Conservation (phyloP, 2,797 vertebrate genomes). For the Gephyroberyx darwinii region DNA sequence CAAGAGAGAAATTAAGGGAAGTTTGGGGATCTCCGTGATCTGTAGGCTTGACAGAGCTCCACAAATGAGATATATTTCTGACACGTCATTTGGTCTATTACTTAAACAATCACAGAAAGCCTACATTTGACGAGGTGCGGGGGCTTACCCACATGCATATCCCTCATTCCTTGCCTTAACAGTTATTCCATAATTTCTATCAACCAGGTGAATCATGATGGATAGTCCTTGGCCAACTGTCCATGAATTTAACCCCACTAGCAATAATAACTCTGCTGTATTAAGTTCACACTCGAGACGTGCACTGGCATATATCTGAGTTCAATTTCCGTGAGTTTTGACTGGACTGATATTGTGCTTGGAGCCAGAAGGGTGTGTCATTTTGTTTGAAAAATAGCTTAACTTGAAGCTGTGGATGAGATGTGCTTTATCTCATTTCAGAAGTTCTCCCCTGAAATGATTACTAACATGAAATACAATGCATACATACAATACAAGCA, state of each 20-base stretch:
- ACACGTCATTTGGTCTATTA: slow-evolving; percentile 49
- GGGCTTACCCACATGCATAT: slow-evolving; percentile 17
- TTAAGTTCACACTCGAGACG: slow-evolving; percentile 37
- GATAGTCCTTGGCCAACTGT: slow-evolving; percentile 36
- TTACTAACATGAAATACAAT: too few species aligned
- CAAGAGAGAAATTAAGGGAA: slow-evolving; percentile 47
- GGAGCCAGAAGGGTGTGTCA: slow-evolving; percentile 5
- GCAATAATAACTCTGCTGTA: slow-evolving; percentile 33
- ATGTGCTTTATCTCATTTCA: slow-evolving; percentile 1
- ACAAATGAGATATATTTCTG: slow-evolving; percentile 63
- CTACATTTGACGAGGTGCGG: slow-evolving; percentile 45
- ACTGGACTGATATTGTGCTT: slow-evolving; percentile 5
- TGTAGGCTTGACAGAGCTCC: slow-evolving; percentile 52
- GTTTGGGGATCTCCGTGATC: slow-evolving; percentile 48
- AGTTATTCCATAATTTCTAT: slow-evolving; percentile 27
- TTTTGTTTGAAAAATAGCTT: not conserved
- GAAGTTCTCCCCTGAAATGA: not conserved
- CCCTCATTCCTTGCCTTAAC: slow-evolving; percentile 23
- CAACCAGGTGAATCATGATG: slow-evolving; percentile 38
- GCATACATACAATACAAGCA: too few species aligned
- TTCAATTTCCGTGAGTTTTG: slow-evolving; percentile 30
- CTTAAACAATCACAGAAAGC: slow-evolving; percentile 60
- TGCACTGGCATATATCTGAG: slow-evolving; percentile 20
- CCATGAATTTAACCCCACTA: slow-evolving; percentile 44
- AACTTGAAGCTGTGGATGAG: slow-evolving; percentile 5